Evolutionary conservation across 2,113 vertebrate species (phyloP), one percentile per base, ranked within the genome.

Genomic region (Rhinopomastus cyanomelas): DNA sequence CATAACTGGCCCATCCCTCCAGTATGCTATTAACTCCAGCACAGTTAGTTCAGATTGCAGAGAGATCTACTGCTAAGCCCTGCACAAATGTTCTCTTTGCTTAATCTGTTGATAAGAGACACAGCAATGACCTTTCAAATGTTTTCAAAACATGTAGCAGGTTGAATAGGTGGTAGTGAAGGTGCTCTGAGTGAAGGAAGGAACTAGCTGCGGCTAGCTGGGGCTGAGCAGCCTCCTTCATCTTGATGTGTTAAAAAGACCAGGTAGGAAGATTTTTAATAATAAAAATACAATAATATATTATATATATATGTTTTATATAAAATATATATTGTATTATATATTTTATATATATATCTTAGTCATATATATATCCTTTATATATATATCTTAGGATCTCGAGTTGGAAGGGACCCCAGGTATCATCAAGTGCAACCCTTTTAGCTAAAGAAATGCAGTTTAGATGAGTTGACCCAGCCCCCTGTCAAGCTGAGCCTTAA

Each of bases 91-190:
- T 71, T 59, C 74, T 60, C 53, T 78, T 87, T 4, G 0, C 51
- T 75, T 66, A 59, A 73, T 92, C 77, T 96, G 96, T 95, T 96
- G 92, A 91, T 92, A 93, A 90, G 16, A 81, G 69, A 91, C 90
- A 94, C 77, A 94, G 80, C 48, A 91, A 94, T 94, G 86, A 90
- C 91, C 86, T 93, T 68, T 62, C 68, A 64, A n/a, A n/a, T 97
- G 90, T 97, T 97, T 97, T 83, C 95, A 96, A 95, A 97, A 97
- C 92, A 97, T 0, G 16, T 27, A 75, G 64, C 55, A 91, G 89
- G 84, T 72, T 69, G 91, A 91, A 65, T 93, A 93, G 93, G 74
- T 95, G 90, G 78, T 18, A 9, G 18, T 84, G 72, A 93, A 86
- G 74, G 88, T 87, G 92, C 75, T 92, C 90, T 22, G 23, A 76